Base-by-base conservation (phyloP, 2,888 invertebrate genomes). In the Osedax fenrisi region DNA sequence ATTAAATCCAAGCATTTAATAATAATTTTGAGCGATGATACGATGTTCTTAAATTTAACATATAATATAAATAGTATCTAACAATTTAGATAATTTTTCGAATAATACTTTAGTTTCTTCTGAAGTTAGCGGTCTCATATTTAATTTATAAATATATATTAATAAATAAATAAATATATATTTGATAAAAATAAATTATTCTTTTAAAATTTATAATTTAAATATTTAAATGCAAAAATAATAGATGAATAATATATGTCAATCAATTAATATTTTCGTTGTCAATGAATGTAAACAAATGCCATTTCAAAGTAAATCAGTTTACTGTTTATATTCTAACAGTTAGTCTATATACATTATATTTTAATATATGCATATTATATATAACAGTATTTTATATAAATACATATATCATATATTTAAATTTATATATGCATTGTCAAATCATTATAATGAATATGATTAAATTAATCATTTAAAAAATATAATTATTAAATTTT, bases 71-170 rank as follows among this genome's bases (percentile, higher is more conserved):
- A 24, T 21, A 5, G 26, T 26, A 68, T 76, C 77, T 68, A 74
- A 78, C 78, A 92, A 96, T 89, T 94, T 94, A 0, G 92, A 88
- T 76, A 96, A 84, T 85, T 96, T 95, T 83, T 93, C 92, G 80
- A 95, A 92, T 71, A 96, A 88, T 76, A 90, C 88, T 83, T 90
- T 90, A 0, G 92, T 92, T 83, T 91, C 89, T 81, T 92, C 92
- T 80, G 93, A 92, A 26, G 91, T 91, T 81, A 96, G 86, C 70
- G 91, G 90, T 82, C 91, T 91, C 94, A 95, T 94, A 27, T 26
- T 68, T 21, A 10, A 64, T 13, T 21, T 64, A 71, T 27, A 5
- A 27, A 59, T 27, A 13, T 71, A 71, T 71, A 71, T 71, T 27
- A 27, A 41, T 41, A 71, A 10, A 41, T 71, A 41, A 27, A 41